Evolutionary conservation across 1,140 invertebrate genomes (phyloP).

Genomic region (Thaumatotibia leucotreta): DNA sequence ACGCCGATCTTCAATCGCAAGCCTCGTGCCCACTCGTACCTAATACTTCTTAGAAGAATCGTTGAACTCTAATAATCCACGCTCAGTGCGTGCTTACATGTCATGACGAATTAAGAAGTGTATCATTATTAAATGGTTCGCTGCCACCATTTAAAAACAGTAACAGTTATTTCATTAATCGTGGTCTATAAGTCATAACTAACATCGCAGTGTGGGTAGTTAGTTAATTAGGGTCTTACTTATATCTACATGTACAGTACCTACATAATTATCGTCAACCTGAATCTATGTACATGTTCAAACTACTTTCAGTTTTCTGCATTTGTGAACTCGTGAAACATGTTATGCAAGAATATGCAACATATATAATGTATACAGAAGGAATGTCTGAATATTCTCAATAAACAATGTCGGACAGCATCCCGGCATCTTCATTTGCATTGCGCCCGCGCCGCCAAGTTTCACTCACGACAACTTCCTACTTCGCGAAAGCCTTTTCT

Average conservation of each 20-base stretch:
- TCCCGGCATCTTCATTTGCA: constrained; percentile 31
- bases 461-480: constrained; percentile 26
- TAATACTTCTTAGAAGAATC: constrained; percentile 18
- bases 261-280: too few relatives aligned
- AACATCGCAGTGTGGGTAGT: neutral
- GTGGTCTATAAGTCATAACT: neutral
- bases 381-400: neutral
- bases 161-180: neutral
- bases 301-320: neutral
- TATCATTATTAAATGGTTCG: constrained; percentile 1
- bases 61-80: constrained; percentile 14
- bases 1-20: neutral
- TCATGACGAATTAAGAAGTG: neutral
- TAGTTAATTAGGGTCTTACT: neutral
- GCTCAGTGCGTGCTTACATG: neutral
- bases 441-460: constrained; percentile 26
- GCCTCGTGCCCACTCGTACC: constrained; percentile 17
- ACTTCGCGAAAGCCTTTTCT: constrained; percentile 19
- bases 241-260: too few relatives aligned
- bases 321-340: neutral
- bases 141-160: neutral
- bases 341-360: neutral
- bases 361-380: neutral
- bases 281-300: neutral
- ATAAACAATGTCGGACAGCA: constrained; percentile 6